Evolutionary conservation across 2,113 vertebrate species (phyloP), one percentile per base, ranked within the genome.

Genomic region (Rhabdomys dilectus): DNA sequence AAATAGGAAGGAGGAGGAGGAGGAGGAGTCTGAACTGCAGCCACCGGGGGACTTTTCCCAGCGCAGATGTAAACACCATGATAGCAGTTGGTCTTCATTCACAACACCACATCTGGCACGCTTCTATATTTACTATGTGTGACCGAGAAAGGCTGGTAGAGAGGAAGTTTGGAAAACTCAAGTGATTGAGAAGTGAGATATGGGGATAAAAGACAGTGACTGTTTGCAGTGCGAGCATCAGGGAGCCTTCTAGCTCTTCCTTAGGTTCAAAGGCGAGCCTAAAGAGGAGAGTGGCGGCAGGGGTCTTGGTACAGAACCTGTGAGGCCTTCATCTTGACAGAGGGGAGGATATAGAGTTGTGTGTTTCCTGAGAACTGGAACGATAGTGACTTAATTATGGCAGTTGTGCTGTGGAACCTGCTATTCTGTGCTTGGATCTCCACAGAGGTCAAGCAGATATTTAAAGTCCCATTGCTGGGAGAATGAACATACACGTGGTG

Each of bases 51-150:
- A 66, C 39, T 16, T 39, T 22, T 58, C 36, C 11, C 7, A 39
- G 53, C 1, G 9, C 24, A 24, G 2, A 19, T 29, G 7, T 0
- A 17, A 80, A 51, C 3, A 2, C 15, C 5, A 0, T 8, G 21
- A 3, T 1, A 10, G 36, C 10, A 26, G 4, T 17, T n/a, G 1
- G 13, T n/a, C n/a, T 31, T 4, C 29, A 11, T 9, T 64, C 62
- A 39, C 13, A 31, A 17, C 1, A 2, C 17, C 4, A 0, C 1
- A 9, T 31, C 16, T 36, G 39, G n/a, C 42, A 39, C 15, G 0
- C 39, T 17, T 78, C 48, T 53, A 17, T 29, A 5, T 6, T 31
- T 6, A n/a, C 45, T 75, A 7, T 2, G 0, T 39, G 0, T 36
- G 12, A 21, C 66, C 0, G 34, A 72, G 29, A 39, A 66, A 58